These are phyloP conservation scores for Quadroppia sp. DNA, from an alignment of 2,888 invertebrate species.

Conservation along the genomic window DNA sequence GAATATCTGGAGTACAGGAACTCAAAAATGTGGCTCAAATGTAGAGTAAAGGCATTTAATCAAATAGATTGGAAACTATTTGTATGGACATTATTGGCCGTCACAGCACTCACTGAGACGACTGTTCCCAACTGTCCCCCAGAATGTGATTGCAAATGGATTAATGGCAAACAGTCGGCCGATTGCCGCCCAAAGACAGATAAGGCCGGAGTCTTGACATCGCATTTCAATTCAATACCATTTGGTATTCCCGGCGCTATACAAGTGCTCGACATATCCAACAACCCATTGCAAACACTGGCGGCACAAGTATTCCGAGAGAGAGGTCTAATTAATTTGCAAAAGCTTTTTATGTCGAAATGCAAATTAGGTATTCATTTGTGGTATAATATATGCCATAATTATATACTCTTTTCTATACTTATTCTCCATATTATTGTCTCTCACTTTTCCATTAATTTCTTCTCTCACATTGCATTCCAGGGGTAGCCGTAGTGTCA, in stretches of 20 bases:
- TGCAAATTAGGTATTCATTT: constrained; percentile 69
- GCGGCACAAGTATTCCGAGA: constrained; percentile 75
- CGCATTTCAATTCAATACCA: constrained; percentile 74
- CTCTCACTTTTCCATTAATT: background rate
- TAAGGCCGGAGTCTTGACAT: too few relatives aligned
- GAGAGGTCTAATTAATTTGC: constrained; percentile 76
- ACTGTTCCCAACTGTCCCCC: constrained; percentile 48
- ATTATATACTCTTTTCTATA: too few relatives aligned
- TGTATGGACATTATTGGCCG: background rate
- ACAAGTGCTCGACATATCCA: constrained; percentile 83
- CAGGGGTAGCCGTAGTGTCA: too few relatives aligned
- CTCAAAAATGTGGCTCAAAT: background rate
- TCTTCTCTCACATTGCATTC: too few relatives aligned
- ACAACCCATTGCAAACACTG: constrained; percentile 76
- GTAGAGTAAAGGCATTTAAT: background rate
- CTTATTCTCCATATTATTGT: constrained; percentile 56
- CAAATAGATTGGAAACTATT: constrained; percentile 9
- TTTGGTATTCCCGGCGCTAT: constrained; percentile 75
- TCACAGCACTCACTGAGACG: constrained; percentile 14
- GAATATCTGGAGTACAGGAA: background rate
- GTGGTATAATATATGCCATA: too few relatives aligned
- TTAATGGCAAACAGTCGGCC: constrained; percentile 78
- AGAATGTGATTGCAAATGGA: constrained; percentile 79
- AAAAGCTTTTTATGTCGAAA: constrained; percentile 74
- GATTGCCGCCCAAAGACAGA: constrained; percentile 74